Base-by-base conservation (phyloP, 2,113 vertebrate genomes). In the Microtus montanus region DNA sequence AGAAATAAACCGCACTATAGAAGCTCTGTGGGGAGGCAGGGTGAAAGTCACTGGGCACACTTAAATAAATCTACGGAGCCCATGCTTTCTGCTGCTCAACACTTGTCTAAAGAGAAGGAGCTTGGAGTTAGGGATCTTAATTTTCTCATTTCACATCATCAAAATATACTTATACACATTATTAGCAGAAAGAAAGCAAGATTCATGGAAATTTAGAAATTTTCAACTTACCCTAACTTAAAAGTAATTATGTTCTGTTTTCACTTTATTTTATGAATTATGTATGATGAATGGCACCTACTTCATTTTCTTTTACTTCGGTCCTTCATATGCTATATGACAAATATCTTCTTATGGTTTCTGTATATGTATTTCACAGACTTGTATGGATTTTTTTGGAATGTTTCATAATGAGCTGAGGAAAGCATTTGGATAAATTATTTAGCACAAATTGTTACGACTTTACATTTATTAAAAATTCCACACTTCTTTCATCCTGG, bases 381-480 rank as follows among this genome's bases (percentile, higher is more conserved):
- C 66, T 86, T 92, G 3, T 89, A 52, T 82, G 73, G 15, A 92
- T 66, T 89, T 70, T 15, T 17, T 88, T 77, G 35, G 64, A 93
- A 90, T 95, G 12, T 74, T 89, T 89, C 77, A 66, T 58, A 84
- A 58, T 71, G 30, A 89, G 63, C 61, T 49, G 28, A 84, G 47
- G 17, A 66, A 85, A 87, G 41, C n/a, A 41, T 3, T 44, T 90
- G 47, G 95, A 87, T 87, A 83, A 93, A 20, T 15, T 33, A 73
- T 5, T 94, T 35, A 54, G 41, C 84, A 28, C 90, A 85, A 64
- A 68, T 84, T 80, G 54, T 74, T 70, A 44, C 9, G 52, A 79
- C 66, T 95, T 89, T 73, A 52, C 38, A 28, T 70, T 90, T 89
- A 97, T 79, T 66, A 80, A 94, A 95, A 95, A 78, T 7, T 20